Evolutionary conservation across 2,888 invertebrate genomes (phyloP).

Genomic region (Apamea anceps): DNA sequence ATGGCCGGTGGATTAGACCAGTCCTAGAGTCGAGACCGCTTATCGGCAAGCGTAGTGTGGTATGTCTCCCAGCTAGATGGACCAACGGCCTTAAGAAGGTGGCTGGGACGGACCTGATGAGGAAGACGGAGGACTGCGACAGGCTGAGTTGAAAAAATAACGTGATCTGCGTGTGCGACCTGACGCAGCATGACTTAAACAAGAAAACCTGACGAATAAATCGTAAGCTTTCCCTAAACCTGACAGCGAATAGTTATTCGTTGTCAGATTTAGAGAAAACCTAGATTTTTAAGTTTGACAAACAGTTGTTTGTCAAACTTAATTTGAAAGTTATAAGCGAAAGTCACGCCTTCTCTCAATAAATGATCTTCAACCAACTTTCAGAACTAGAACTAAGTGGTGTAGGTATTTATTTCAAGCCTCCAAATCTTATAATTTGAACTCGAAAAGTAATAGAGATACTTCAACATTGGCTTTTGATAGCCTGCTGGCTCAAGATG

Average conservation of each 20-base stretch:
- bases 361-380: conserved; percentile 18
- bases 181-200: not conserved
- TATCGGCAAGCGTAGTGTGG: not conserved
- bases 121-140: not conserved
- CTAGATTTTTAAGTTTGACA: too few species aligned
- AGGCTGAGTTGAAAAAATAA: not conserved
- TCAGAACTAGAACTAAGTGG: conserved; percentile 3
- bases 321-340: conserved; percentile 1
- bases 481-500: conserved; percentile 68
- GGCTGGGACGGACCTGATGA: not conserved
- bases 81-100: not conserved
- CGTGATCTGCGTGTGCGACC: not conserved
- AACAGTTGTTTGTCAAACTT: not conserved
- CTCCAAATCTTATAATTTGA: conserved; percentile 51
- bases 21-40: not conserved
- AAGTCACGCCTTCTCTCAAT: not conserved
- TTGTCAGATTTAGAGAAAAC: too few species aligned
- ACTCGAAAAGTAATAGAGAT: conserved; percentile 68
- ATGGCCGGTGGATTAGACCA: not conserved
- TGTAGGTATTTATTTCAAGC: conserved; percentile 8
- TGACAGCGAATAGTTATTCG: not conserved
- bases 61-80: not conserved
- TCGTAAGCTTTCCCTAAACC: not conserved
- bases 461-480: conserved; percentile 69
- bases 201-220: not conserved